Percentiles rank a stretch among this genome's conserved stretches.
Evolutionary conservation across 1,140 invertebrate genomes (phyloP).

Genomic region (Magallana ariakensis): DNA sequence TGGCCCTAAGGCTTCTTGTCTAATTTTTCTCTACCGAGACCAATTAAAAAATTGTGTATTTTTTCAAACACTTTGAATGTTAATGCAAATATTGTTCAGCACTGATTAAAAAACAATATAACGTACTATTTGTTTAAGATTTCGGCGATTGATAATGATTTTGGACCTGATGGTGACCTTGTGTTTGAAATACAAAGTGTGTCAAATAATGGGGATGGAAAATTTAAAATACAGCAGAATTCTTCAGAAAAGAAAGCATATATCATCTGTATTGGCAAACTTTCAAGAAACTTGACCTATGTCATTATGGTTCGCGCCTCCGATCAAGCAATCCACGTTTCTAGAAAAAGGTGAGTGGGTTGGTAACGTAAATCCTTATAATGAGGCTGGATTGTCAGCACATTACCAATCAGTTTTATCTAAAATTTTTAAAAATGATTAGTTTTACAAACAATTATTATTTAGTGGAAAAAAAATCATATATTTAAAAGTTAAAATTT

Average conservation of each 20-base stretch:
- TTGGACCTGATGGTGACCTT: constrained; percentile 55
- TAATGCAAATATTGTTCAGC: too few relatives aligned
- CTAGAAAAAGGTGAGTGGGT: constrained; percentile 26
- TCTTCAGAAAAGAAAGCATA: constrained; percentile 40
- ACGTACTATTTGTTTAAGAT: constrained; percentile 61
- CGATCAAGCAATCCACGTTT: constrained; percentile 52
- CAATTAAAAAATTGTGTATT: too few relatives aligned
- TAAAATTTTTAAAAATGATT: too few relatives aligned
- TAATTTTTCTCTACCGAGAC: too few relatives aligned
- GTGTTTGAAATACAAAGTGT: constrained; percentile 61
- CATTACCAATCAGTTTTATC: too few relatives aligned
- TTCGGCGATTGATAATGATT: constrained; percentile 65
- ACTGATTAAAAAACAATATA: too few relatives aligned
- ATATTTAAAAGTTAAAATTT: too few relatives aligned
- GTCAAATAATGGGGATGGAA: constrained; percentile 55
- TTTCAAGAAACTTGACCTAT: constrained; percentile 58
- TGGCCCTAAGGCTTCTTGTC: too few relatives aligned
- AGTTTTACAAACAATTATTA: too few relatives aligned
- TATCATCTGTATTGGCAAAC: constrained; percentile 51
- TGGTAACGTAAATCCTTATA: too few relatives aligned
- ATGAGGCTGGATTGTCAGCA: too few relatives aligned
- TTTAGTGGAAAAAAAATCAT: too few relatives aligned
- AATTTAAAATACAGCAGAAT: constrained; percentile 51
- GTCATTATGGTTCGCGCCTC: constrained; percentile 55
- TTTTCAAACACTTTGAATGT: neutral